Evolutionary conservation across 2,113 vertebrate species (phyloP).

Genomic region (Daphoenositta chrysoptera): DNA sequence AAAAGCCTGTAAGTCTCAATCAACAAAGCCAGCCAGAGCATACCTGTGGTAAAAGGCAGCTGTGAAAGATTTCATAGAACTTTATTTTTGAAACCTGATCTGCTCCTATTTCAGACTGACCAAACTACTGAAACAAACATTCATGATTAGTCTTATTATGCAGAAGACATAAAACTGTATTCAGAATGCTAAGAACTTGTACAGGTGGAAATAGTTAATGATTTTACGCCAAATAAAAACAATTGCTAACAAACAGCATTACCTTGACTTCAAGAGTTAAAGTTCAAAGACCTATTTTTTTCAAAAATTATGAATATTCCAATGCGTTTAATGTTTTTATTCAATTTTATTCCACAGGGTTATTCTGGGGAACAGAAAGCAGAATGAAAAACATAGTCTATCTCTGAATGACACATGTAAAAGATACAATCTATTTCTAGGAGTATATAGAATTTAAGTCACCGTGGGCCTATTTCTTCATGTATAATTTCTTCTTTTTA

Average conservation of each 20-base stretch:
- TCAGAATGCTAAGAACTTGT: not conserved
- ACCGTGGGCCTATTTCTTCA: not conserved
- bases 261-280: not conserved
- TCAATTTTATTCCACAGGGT: not conserved
- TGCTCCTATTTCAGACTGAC: not conserved
- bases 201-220: not conserved
- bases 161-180: not conserved
- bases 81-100: not conserved
- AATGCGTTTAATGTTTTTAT: not conserved
- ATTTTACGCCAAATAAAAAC: not conserved
- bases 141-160: accelerated
- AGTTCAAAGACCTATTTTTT: not conserved
- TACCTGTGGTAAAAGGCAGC: accelerated
- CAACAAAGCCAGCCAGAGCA: not conserved
- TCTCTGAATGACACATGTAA: not conserved
- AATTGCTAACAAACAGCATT: not conserved
- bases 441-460: not conserved
- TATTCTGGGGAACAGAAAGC: not conserved
- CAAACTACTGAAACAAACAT: not conserved
- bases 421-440: not conserved
- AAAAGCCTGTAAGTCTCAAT: not conserved
- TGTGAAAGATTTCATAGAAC: not conserved
- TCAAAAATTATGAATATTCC: not conserved
- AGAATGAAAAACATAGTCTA: not conserved
- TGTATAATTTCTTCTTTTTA: not conserved